These are phyloP conservation scores for Cyprinodon diabolis DNA, from an alignment of 2,797 vertebrate species.

Conservation along the genomic window DNA sequence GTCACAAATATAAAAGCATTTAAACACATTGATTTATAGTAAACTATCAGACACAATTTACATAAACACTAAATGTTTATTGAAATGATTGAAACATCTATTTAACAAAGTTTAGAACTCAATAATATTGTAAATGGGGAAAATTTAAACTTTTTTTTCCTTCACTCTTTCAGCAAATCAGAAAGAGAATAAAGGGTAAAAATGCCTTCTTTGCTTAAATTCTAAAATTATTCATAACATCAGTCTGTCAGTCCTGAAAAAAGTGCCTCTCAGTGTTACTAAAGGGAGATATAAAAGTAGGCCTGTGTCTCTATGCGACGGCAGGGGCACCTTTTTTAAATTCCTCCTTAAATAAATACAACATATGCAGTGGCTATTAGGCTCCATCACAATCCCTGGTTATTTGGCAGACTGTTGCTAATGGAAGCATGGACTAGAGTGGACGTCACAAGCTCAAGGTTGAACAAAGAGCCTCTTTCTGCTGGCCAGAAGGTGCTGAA, in stretches of 20 bases:
- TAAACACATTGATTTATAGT: background rate
- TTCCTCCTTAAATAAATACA: conserved; percentile 78
- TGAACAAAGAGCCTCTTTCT: conserved; percentile 83
- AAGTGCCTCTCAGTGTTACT: conserved; percentile 55
- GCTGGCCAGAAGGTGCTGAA: conserved; percentile 83
- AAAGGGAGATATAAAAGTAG: conserved; percentile 64
- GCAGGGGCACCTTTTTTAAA: conserved; percentile 74
- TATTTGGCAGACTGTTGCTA: conserved; percentile 78
- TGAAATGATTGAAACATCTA: background rate
- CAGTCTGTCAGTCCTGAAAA: conserved; percentile 57
- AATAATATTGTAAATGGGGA: background rate
- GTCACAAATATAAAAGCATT: conserved; percentile 25
- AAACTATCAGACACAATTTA: background rate
- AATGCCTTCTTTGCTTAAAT: background rate
- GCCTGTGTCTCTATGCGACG: conserved; percentile 67
- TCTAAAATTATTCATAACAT: conserved; percentile 33
- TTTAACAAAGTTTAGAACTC: background rate
- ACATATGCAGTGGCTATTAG: conserved; percentile 76
- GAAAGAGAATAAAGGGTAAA: background rate
- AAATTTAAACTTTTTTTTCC: background rate
- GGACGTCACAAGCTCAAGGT: conserved; percentile 69
- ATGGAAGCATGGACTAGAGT: conserved; percentile 73
- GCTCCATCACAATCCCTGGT: conserved; percentile 79
- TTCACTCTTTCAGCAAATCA: background rate
- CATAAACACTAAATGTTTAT: background rate